A percentile compares a stretch with the other conserved stretches of the same genome.
Evolutionary conservation across 2,888 invertebrate genomes (phyloP).

Genomic region (Galerucella nymphaeae): DNA sequence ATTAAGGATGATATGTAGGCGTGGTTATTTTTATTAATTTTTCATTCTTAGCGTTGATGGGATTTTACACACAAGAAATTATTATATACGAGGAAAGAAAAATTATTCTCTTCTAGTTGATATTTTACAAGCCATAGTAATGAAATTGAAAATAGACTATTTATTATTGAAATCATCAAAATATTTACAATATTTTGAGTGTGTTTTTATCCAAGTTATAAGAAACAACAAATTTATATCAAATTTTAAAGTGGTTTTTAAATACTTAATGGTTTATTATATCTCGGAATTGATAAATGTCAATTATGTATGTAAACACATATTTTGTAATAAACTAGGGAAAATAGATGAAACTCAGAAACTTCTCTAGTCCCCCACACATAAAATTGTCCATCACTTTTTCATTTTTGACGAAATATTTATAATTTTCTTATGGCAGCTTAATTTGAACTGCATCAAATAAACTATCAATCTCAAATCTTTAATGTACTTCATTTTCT

Average conservation of each 20-base stretch:
- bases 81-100: not conserved
- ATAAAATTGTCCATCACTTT: too few relatives aligned
- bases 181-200: not conserved
- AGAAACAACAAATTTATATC: not conserved
- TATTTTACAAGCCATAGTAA: too few relatives aligned
- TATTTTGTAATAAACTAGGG: too few relatives aligned
- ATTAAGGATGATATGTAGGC: constrained; percentile 33
- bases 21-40: constrained; percentile 44
- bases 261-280: constrained; percentile 3
- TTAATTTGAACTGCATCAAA: not conserved
- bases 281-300: not conserved
- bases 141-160: not conserved
- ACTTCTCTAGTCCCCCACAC: too few relatives aligned
- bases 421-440: not conserved
- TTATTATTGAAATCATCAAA: not conserved
- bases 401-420: too few relatives aligned
- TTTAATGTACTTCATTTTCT: constrained; percentile 5
- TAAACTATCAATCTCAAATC: constrained; percentile 2
- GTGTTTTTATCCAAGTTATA: not conserved
- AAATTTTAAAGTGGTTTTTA: constrained; percentile 5
- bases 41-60: constrained; percentile 39
- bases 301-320: not conserved
- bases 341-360: too few relatives aligned
- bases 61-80: constrained; percentile 25
- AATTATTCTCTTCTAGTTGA: too few relatives aligned